Base-by-base conservation (phyloP, 2,888 invertebrate genomes). In the Eupithecia subumbrata region DNA sequence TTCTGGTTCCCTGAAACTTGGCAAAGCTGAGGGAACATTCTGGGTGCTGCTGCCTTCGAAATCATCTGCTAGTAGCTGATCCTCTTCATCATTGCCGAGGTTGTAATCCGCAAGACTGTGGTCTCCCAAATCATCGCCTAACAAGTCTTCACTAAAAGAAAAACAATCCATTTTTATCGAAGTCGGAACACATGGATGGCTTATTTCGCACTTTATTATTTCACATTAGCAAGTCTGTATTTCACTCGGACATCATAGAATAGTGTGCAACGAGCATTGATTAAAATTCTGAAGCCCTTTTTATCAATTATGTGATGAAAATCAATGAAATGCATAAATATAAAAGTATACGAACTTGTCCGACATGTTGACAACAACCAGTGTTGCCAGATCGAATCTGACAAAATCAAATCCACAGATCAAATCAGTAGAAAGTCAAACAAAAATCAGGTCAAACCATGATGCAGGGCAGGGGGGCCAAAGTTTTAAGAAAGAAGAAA, bases 51-150 rank as follows among this genome's bases (percentile, higher is more conserved):
- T 89, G 75, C 86, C 86, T 37, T 93, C 94, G 73, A 91, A 94
- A 79, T 94, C 95, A 77, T 95, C 95, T 64, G 95, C 95, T 73
- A 95, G 81, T 4, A 95, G 88, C 79, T 95, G 91, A 60, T 95
- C 95, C 77, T 95, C 95, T 72, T 95, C 95, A 71, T 95, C 95
- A 82, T 95, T 94, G 1, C 95, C 95, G 76, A 95, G 90, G 82
- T 95, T 95, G 80, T 95, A 95, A 81, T 95, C 95, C 3, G 93
- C 92, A 48, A 94, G 91, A 80, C 94, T 94, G 77, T 94, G 94
- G 79, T 94, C 95, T 76, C 93, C 94, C 84, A 94, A 90, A 88
- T 95, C 95, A 79, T 95, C 95, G 75, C 90, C 93, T 81, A 95
- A 87, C 82, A 95, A 91, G 82, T 95, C 95, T 84, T 95, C 95